Evolutionary conservation across 2,888 invertebrate genomes (phyloP).

Genomic region (Polydrusus tereticollis): DNA sequence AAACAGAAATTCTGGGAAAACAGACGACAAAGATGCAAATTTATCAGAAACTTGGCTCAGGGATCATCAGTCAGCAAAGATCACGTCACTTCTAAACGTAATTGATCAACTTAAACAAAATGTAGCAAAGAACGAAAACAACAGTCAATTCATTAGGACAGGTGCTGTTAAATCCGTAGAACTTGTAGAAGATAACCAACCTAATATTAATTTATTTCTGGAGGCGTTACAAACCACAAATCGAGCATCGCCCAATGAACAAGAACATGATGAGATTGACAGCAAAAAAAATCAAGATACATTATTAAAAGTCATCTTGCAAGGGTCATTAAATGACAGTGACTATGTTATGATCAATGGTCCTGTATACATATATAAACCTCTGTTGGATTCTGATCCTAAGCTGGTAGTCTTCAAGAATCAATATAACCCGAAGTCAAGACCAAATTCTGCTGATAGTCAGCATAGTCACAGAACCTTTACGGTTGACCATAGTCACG

Average conservation of each 20-base stretch:
- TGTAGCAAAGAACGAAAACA: too few species aligned
- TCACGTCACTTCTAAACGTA: too few species aligned
- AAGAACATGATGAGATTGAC: not conserved
- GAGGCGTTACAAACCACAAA: not conserved
- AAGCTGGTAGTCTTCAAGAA: slow-evolving; percentile 38
- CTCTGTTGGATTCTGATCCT: slow-evolving; percentile 48
- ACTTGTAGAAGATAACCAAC: not conserved
- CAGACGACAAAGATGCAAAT: too few species aligned
- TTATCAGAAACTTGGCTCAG: too few species aligned
- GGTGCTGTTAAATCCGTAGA: too few species aligned
- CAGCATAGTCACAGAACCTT: slow-evolving; percentile 34
- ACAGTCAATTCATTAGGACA: too few species aligned
- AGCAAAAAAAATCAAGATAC: slow-evolving; percentile 23
- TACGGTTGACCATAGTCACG: slow-evolving; percentile 23
- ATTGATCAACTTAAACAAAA: too few species aligned
- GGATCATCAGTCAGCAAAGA: too few species aligned
- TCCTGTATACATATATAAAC: slow-evolving; percentile 54
- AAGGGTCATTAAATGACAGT: slow-evolving; percentile 59
- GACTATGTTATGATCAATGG: slow-evolving; percentile 55
- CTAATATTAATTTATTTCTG: not conserved
- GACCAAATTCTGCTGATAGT: slow-evolving; percentile 20
- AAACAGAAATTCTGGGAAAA: not conserved
- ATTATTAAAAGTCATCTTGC: slow-evolving; percentile 45
- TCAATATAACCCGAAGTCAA: not conserved
- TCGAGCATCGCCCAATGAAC: not conserved